Base-by-base conservation (phyloP, 2,888 invertebrate species). In the Chrysomela aeneicollis region DNA sequence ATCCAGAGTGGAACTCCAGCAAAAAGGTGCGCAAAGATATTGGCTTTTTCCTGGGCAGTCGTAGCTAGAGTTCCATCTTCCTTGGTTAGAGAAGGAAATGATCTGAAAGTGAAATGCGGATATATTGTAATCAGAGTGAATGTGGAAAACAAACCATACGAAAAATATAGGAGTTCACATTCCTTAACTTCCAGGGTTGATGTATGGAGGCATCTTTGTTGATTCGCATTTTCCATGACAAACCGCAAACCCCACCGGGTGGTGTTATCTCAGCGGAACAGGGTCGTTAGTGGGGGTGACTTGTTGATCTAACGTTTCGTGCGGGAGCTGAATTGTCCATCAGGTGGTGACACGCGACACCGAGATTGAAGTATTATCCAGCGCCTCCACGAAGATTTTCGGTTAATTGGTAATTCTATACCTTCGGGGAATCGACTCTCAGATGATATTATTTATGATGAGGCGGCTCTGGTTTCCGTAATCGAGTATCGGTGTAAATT, bases 351-450 rank as follows among this genome's bases (percentile, higher is more conserved):
- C 63, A 73, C 55, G 35, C 26, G 68, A 73, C 66, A 69, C 68
- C 66, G 59, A 67, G 61, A 62, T 26, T 52, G 62, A 51, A 46
- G 65, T 61, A 66, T 72, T 70, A 72, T 69, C 69, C 60, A 26
- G 62, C 68, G 59, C 58, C 58, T 67, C 66, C 66, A 58, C 70
- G 67, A 63, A 65, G 64, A 68, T 65, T 73, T 71, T 37, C 67
- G 66, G 65, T 72, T 73, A 73, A 71, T 69, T 66, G 63, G 73
- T 69, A 71, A 73, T 68, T 52, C 60, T 53, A 73, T 59, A 71
- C 69, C 59, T 15, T 1, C 42, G 8, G 15, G 15, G 51, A 67
- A 61, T 70, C 67, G 64, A 69, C 60, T 67, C 63, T 35, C 49
- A 54, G 61, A 61, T 65, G 54, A 63, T 55, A 66, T 68, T 63